These are phyloP conservation scores for Poecile montanus DNA, from an alignment of 2,797 vertebrate genomes.

Conservation along the genomic window DNA sequence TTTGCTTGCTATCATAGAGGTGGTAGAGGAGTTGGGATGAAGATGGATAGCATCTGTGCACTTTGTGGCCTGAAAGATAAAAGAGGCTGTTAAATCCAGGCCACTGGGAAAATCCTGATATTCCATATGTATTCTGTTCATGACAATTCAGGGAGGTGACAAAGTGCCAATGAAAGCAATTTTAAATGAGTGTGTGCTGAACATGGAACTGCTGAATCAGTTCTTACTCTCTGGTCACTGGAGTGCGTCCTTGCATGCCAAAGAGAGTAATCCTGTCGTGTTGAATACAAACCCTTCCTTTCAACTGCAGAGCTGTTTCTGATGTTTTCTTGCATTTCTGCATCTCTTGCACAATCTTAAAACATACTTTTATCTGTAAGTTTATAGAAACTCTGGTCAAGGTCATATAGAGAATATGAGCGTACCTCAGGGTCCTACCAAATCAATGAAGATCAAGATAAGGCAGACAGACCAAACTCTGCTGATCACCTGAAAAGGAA, in stretches of 20 bases:
- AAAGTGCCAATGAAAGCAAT: not conserved
- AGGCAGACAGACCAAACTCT: not conserved
- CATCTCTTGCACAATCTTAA: not conserved
- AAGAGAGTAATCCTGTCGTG: not conserved
- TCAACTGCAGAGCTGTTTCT: not conserved
- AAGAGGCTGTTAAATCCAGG: not conserved
- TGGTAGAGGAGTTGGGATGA: not conserved
- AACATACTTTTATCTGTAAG: not conserved
- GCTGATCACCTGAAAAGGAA: not conserved
- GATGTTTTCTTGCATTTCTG: not conserved
- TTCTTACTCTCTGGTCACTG: not conserved
- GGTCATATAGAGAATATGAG: not conserved
- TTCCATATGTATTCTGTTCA: not conserved
- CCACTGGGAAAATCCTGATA: not conserved
- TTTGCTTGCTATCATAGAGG: not conserved
- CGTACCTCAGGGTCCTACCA: rapidly evolving
- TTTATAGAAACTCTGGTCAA: not conserved
- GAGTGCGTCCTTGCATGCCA: not conserved
- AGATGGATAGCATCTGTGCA: not conserved
- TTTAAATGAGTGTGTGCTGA: not conserved
- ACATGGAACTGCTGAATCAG: constrained; percentile 10
- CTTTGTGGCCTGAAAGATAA: not conserved
- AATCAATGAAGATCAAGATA: not conserved
- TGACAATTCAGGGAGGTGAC: not conserved
- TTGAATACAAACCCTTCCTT: not conserved